These are phyloP conservation scores for Todiramphus saurophagus DNA, from an alignment of 2,113 vertebrate species.

Conservation along the genomic window DNA sequence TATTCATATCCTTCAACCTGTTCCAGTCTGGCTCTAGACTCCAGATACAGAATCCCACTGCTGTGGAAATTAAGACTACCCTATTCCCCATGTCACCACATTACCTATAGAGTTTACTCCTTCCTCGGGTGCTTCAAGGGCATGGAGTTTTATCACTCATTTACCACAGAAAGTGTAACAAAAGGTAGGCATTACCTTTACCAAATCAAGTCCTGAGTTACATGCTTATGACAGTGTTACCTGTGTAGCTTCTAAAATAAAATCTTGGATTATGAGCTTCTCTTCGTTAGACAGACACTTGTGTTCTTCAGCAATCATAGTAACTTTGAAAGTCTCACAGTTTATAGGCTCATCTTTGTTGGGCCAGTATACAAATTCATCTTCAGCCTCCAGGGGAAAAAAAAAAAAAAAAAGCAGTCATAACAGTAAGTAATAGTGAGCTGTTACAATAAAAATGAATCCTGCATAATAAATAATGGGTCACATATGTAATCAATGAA, in stretches of 20 bases:
- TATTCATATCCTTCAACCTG: background rate
- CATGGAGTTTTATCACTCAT: background rate
- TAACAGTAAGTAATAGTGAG: background rate
- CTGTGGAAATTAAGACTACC: background rate
- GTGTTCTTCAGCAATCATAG: conserved; percentile 84
- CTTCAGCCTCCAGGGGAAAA: conserved; percentile 77
- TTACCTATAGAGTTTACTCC: background rate
- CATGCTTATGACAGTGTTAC: conserved; percentile 66
- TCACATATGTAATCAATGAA: fast-evolving
- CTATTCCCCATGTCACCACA: background rate
- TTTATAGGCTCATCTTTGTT: conserved; percentile 86
- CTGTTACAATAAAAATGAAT: background rate
- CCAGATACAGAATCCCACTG: background rate
- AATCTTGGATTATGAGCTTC: conserved; percentile 89
- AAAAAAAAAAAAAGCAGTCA: background rate
- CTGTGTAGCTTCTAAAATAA: conserved; percentile 90
- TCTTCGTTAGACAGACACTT: conserved; percentile 92
- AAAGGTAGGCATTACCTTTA: background rate
- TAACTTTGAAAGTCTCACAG: conserved; percentile 88
- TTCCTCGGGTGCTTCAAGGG: background rate
- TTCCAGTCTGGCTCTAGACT: background rate
- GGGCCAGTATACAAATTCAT: conserved; percentile 88
- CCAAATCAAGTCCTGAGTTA: background rate
- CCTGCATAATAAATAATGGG: background rate
- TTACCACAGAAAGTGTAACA: background rate